phyloP scores from a whole-genome alignment of 53 echinoderm and acorn worm genomes.

The Henricia sp. region DNA sequence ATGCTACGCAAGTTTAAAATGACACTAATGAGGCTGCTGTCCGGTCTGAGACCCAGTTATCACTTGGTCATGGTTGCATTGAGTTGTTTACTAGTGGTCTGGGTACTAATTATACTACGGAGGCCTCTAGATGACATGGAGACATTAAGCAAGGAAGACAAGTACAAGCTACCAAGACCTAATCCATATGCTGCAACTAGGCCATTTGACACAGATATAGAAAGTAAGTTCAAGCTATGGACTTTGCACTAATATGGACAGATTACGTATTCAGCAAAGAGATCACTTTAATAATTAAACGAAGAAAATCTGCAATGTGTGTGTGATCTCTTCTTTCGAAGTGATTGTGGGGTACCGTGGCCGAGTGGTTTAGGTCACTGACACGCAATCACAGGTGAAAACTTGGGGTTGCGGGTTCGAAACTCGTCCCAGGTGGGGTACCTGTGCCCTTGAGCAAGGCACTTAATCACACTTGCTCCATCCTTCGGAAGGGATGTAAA shows the following conservation, averaged over 20 bases:
- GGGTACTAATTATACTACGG: conserved; percentile 69
- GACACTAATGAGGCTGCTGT: background rate
- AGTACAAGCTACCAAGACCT: background rate
- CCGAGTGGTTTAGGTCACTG: too few relatives aligned
- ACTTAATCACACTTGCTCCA: too few relatives aligned
- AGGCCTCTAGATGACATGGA: conserved; percentile 61
- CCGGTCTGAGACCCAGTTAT: background rate
- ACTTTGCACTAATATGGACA: background rate
- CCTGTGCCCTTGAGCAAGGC: too few relatives aligned
- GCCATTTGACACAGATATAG: conserved; percentile 73
- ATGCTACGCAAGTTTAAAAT: background rate
- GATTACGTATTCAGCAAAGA: background rate
- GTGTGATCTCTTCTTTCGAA: too few relatives aligned
- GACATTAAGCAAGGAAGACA: conserved; percentile 22
- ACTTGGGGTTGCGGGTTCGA: too few relatives aligned
- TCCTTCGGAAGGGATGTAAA: too few relatives aligned
- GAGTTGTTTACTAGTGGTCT: conserved; percentile 70
- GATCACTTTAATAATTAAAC: too few relatives aligned
- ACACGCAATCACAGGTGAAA: too few relatives aligned
- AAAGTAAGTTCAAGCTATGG: conserved; percentile 49
- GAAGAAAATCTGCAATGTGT: too few relatives aligned
- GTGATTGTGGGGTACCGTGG: too few relatives aligned
- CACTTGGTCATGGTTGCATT: conserved; percentile 72
- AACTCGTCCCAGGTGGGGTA: too few relatives aligned
- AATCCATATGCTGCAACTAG: conserved; percentile 50